Evolutionary conservation across 2,797 vertebrate genomes (phyloP).

Genomic region (Coluber constrictor): DNA sequence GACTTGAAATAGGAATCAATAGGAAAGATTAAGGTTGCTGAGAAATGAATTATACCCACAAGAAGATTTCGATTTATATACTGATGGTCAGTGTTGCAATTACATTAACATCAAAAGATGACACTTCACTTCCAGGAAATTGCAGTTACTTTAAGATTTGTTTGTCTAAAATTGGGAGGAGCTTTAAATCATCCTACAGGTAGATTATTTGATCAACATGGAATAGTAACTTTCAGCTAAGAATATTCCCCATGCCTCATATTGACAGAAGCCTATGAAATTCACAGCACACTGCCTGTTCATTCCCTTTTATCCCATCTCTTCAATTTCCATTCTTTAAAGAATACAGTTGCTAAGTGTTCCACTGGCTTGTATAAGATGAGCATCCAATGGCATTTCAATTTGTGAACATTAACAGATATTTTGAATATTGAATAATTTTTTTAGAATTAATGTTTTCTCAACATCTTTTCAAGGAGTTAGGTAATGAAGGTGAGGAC

Average conservation of each 20-base stretch:
- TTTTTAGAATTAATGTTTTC: neutral
- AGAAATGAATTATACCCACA: conserved; percentile 25
- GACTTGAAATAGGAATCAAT: conserved; percentile 41
- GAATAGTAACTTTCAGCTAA: neutral
- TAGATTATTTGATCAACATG: neutral
- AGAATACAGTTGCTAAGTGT: neutral
- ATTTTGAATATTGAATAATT: neutral
- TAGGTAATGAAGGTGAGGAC: neutral
- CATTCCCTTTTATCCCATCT: neutral
- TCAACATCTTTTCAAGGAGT: neutral
- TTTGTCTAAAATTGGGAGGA: neutral
- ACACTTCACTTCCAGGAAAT: neutral
- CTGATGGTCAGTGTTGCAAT: conserved; percentile 28
- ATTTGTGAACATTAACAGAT: neutral
- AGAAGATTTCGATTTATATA: conserved; percentile 28
- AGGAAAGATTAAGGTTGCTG: conserved; percentile 17
- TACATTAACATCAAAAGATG: conserved; percentile 1
- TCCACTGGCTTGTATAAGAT: neutral
- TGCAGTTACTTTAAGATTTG: neutral
- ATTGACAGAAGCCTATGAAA: neutral
- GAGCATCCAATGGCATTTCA: neutral
- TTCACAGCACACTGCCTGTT: neutral
- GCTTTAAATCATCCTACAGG: neutral
- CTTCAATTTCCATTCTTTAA: neutral
- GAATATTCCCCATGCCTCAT: neutral